Percentiles rank a stretch among this genome's conserved stretches.
phyloP scores from a whole-genome alignment of 2,113 vertebrate genomes.

The Cebus imitator region DNA sequence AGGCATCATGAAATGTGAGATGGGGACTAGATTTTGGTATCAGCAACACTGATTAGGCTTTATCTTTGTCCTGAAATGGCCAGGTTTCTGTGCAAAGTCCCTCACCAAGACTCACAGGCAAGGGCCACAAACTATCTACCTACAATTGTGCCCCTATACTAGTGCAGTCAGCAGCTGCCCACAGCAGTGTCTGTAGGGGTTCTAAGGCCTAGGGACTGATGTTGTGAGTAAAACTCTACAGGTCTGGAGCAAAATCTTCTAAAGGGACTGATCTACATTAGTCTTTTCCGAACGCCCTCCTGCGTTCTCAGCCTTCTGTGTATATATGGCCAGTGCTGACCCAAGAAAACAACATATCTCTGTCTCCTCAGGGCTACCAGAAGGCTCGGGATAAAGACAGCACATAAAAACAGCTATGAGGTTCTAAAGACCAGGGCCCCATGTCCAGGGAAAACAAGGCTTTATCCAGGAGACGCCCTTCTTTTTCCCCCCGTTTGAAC shows the following conservation, averaged over 20 bases:
- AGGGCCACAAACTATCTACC: not conserved
- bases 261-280: not conserved
- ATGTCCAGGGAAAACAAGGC: not conserved
- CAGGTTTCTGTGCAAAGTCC: not conserved
- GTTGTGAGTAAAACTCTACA: not conserved
- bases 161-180: not conserved
- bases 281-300: not conserved
- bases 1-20: not conserved
- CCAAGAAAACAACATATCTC: not conserved
- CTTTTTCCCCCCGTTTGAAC: not conserved
- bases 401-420: not conserved
- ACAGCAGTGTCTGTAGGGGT: not conserved
- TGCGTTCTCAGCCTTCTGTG: not conserved
- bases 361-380: not conserved
- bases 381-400: not conserved
- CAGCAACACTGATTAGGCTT: not conserved
- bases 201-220: not conserved
- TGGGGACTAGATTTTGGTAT: not conserved
- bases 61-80: slow-evolving; percentile 8
- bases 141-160: not conserved
- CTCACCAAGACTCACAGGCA: not conserved
- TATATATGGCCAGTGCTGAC: not conserved
- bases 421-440: not conserved
- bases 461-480: not conserved
- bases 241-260: not conserved